Conservation (phyloP, 2,797 vertebrate species). For the Nasua narica region DNA sequence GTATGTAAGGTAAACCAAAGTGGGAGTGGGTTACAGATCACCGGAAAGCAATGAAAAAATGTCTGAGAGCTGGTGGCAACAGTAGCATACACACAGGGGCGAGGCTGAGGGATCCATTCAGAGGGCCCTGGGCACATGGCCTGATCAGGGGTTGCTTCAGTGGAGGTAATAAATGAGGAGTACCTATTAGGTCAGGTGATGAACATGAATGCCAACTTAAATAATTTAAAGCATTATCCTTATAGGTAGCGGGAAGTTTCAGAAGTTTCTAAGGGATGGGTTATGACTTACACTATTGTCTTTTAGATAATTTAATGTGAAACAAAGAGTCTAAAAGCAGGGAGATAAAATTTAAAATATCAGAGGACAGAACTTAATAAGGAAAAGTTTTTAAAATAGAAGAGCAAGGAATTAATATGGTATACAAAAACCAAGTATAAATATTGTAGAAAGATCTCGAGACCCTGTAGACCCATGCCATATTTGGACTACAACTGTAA, state of each 20-base stretch:
- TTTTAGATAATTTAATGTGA: background rate
- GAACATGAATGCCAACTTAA: background rate
- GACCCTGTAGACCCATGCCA: background rate
- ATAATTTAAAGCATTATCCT: background rate
- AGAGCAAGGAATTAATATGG: background rate
- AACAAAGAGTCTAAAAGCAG: background rate
- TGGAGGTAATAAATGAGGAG: background rate
- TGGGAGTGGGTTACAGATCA: background rate
- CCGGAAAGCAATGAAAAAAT: background rate
- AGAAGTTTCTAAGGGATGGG: background rate
- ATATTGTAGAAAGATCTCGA: background rate
- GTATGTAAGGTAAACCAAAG: background rate
- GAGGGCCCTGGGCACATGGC: background rate
- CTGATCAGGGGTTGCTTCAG: background rate
- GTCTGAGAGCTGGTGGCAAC: background rate
- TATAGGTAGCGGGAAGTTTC: background rate
- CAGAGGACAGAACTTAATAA: background rate
- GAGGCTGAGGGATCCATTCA: rapidly evolving
- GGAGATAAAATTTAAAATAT: background rate
- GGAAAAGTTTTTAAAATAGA: background rate
- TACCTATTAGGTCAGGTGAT: background rate
- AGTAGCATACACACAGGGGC: background rate
- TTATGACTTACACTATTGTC: background rate
- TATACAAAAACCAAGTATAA: background rate
- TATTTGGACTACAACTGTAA: background rate